Percentiles rank a stretch among this genome's conserved stretches.
These are phyloP conservation scores for Vanacampus margaritifer DNA, from an alignment of 2,113 vertebrate genomes.

Conservation along the genomic window DNA sequence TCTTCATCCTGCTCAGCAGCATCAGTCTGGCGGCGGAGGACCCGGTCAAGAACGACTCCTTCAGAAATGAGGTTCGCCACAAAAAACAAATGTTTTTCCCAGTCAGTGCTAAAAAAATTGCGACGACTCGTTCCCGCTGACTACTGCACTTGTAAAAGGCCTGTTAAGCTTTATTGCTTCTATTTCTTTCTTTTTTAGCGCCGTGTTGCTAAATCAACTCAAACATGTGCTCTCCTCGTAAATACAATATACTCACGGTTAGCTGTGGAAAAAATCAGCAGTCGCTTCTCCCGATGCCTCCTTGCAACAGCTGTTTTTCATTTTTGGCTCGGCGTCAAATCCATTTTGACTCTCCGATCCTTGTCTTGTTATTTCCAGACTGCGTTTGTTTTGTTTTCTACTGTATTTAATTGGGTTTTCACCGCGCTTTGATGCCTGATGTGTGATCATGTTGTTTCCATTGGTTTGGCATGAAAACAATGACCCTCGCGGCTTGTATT, in stretches of 20 bases:
- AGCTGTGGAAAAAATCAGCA: background rate
- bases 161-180: slow-evolving; percentile 19
- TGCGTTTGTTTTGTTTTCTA: too few relatives aligned
- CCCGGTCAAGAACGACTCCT: slow-evolving; percentile 88
- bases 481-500: slow-evolving; percentile 8
- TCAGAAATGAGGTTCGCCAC: slow-evolving; percentile 84
- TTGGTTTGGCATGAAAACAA: background rate
- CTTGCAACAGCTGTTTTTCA: too few relatives aligned
- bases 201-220: background rate
- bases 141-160: slow-evolving; percentile 18
- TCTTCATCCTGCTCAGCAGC: slow-evolving; percentile 99
- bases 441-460: background rate
- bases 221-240: background rate
- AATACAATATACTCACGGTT: background rate
- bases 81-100: slow-evolving; percentile 8
- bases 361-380: too few relatives aligned
- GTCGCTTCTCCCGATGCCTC: too few relatives aligned
- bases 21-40: slow-evolving; percentile 97
- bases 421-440: background rate
- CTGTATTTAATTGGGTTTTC: too few relatives aligned
- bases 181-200: background rate
- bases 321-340: too few relatives aligned
- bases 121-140: slow-evolving; percentile 29
- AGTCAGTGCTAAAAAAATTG: slow-evolving; percentile 33
- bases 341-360: too few relatives aligned